Evolutionary conservation across 2,113 vertebrate species (phyloP).

Genomic region (Dicrurus megarhynchus): DNA sequence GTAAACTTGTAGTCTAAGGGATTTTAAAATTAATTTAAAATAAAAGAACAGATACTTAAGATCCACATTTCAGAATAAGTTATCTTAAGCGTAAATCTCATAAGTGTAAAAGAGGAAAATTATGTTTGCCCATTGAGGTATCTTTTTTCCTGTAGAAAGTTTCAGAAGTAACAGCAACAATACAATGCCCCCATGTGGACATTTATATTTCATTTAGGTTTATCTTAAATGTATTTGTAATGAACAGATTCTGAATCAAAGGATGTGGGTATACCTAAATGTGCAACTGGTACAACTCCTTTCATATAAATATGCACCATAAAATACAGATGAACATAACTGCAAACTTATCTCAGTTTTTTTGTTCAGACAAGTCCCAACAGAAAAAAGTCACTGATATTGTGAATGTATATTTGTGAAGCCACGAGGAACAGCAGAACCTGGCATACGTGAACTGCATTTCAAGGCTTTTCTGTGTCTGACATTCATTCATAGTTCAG

Average conservation of each 20-base stretch:
- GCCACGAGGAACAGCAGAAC: neutral
- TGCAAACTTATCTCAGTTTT: neutral
- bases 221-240: neutral
- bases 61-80: neutral
- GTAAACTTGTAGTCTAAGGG: neutral
- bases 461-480: neutral
- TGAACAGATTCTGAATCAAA: neutral
- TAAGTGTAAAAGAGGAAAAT: neutral
- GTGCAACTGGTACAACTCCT: neutral
- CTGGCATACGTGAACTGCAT: neutral
- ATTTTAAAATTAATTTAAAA: neutral
- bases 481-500: neutral
- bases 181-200: slow-evolving; percentile 54
- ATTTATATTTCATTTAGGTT: neutral
- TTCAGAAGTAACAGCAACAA: slow-evolving; percentile 25
- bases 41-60: neutral
- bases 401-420: neutral
- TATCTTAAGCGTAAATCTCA: neutral
- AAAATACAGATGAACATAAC: neutral
- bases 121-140: neutral
- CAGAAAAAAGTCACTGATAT: neutral
- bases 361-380: neutral
- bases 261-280: neutral
- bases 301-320: neutral
- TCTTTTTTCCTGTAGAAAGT: neutral